Evolutionary conservation across 2,888 invertebrate genomes (phyloP).

Genomic region (Zygaena filipendulae): DNA sequence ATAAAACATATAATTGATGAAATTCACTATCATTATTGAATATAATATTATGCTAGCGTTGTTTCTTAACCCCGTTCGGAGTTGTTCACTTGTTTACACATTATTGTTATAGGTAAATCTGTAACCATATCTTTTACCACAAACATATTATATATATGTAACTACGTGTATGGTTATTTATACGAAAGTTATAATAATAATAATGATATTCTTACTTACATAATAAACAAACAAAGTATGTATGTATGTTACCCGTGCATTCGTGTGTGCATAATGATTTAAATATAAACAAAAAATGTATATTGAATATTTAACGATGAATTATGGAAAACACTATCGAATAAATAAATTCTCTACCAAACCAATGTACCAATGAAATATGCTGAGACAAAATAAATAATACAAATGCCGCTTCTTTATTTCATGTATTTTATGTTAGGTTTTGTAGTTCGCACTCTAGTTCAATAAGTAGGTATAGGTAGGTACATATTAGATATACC

Average conservation of each 20-base stretch:
- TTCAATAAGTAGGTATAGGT: no score
- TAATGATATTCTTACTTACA: no score
- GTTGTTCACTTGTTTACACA: conserved; percentile 67
- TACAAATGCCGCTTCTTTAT: conserved; percentile 68
- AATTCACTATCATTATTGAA: conserved; percentile 58
- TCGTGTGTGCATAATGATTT: conserved; percentile 56
- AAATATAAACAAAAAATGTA: conserved; percentile 62
- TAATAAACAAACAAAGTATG: no score
- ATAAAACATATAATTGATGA: conserved; percentile 47
- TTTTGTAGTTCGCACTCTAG: no score
- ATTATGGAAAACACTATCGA: conserved; percentile 47
- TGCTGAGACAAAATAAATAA: conserved; percentile 63
- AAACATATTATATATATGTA: no score
- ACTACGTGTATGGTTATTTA: conserved; percentile 58
- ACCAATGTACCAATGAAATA: conserved; percentile 67
- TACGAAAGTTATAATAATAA: conserved; percentile 42
- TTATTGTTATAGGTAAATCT: conserved; percentile 63
- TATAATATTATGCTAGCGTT: conserved; percentile 42
- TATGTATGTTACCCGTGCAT: conserved; percentile 61
- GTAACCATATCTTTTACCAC: conserved; percentile 62
- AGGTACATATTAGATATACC: no score
- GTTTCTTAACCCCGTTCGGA: conserved; percentile 58
- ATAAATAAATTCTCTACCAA: conserved; percentile 55
- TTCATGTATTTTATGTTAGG: conserved; percentile 47
- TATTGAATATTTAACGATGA: conserved; percentile 51